A percentile compares a stretch with the other conserved stretches of the same genome.
These are phyloP conservation scores for Circaetus cinerascens DNA, from an alignment of 2,113 vertebrate species.

Conservation along the genomic window DNA sequence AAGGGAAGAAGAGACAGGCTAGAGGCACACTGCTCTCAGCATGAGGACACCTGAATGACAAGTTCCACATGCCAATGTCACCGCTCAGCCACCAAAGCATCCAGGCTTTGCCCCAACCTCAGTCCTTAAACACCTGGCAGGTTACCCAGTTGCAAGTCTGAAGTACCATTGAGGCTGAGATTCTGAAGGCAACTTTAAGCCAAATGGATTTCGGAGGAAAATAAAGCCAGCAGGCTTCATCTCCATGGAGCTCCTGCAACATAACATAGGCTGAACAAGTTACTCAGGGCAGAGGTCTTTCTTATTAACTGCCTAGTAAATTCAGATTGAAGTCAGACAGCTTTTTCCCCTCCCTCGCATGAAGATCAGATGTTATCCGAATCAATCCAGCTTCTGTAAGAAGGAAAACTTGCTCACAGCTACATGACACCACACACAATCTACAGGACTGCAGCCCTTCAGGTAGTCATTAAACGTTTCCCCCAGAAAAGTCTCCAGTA, in stretches of 20 bases:
- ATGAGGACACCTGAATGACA: background rate
- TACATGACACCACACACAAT: background rate
- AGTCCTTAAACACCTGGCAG: background rate
- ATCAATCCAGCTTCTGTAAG: background rate
- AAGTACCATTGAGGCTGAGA: background rate
- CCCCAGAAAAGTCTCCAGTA: background rate
- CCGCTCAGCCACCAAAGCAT: background rate
- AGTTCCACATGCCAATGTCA: background rate
- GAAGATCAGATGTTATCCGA: background rate
- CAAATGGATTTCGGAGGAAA: background rate
- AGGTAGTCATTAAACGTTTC: background rate
- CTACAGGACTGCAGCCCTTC: background rate
- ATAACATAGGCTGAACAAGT: background rate
- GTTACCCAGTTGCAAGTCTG: background rate
- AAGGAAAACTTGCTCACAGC: background rate
- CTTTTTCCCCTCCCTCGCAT: background rate
- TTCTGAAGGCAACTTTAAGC: background rate
- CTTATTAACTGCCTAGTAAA: constrained; percentile 14
- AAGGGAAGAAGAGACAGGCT: background rate
- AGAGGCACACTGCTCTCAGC: background rate
- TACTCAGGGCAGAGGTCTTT: background rate
- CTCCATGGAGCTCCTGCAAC: constrained; percentile 54
- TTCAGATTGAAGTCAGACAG: background rate
- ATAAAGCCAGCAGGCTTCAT: constrained; percentile 34
- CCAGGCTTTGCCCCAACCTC: background rate